Base-by-base conservation (phyloP, 2,888 invertebrate species). In the Brachyptera risi region DNA sequence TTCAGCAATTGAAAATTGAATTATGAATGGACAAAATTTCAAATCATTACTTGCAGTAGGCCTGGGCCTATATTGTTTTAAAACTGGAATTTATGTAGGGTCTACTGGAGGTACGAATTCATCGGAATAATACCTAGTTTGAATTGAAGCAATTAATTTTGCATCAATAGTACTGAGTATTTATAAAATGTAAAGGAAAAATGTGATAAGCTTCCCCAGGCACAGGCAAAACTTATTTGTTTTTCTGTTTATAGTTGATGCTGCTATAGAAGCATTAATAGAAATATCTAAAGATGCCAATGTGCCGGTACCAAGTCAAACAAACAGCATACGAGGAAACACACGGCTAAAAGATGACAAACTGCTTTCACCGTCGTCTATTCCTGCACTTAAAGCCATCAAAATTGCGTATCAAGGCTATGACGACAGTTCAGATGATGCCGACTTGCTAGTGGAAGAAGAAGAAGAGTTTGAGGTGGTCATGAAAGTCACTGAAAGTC, bases 371-470 rank as follows among this genome's bases (percentile, higher is more conserved):
- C 23, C 54, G 9, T n/a, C 37, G 1, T 3, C 37, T 3, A 11
- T 19, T 1, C 37, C 54, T 7, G 3, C 54, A 9, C 11, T 37
- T 35, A 13, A 7, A 19, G 54, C 56, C 9, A 61, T 57, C 44
- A 61, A 61, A 37, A 35, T 62, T 1, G 38, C 42, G 31, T 62
- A 62, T n/a, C 27, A 51, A 44, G 49, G 44, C 15, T 42, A 40
- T 27, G 60, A 56, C 44, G 50, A 58, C 17, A 50, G 24, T 26
- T 56, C 60, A 11, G 62, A 62, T 19, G 64, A 62, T 58, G 64
- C 64, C 9, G 64, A 65, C 37, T 56, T 65, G 7, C 56, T 65
- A 11, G 44, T 65, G 2, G 64, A 62, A 42, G 64, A 65, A 15
- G 64, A 63, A 26, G 58, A 58, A 27, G 64, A 65, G 31, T 58